Evolutionary conservation across 2,888 invertebrate genomes (phyloP).

Genomic region (Andrena minutula): DNA sequence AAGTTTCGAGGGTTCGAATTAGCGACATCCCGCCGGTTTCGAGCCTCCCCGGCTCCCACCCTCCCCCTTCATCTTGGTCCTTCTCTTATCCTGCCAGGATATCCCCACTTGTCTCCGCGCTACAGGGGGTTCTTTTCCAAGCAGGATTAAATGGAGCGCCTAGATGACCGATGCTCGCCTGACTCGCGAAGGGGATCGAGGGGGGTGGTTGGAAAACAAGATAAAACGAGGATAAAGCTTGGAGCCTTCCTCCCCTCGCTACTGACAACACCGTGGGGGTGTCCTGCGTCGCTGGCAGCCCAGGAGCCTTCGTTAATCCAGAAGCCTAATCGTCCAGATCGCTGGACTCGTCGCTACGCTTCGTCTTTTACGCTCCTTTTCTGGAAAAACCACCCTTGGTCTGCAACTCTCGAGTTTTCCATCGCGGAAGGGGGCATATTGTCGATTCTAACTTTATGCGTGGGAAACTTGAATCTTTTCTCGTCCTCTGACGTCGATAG

Average conservation of each 20-base stretch:
- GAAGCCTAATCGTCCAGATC: constrained; percentile 73
- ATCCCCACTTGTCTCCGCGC: constrained; percentile 79
- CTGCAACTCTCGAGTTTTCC: too few species aligned
- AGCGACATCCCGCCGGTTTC: constrained; percentile 77
- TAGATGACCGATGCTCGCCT: constrained; percentile 83
- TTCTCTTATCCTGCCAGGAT: constrained; percentile 79
- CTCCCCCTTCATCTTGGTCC: constrained; percentile 40
- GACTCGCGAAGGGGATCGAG: constrained; percentile 55
- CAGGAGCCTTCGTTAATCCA: constrained; percentile 73
- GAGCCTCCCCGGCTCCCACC: constrained; percentile 51
- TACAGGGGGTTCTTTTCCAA: constrained; percentile 80
- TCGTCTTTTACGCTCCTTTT: background rate
- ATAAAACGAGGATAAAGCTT: constrained; percentile 83
- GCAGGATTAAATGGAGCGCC: constrained; percentile 84
- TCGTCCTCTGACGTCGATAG: too few species aligned
- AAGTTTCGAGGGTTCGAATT: constrained; percentile 81
- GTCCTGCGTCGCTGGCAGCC: constrained; percentile 56
- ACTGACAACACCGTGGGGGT: constrained; percentile 45
- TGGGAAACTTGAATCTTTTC: too few species aligned
- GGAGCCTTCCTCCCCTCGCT: constrained; percentile 42
- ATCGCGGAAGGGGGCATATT: too few species aligned
- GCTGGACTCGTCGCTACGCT: constrained; percentile 52
- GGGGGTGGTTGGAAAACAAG: constrained; percentile 79
- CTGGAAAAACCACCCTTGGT: background rate
- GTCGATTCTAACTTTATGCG: too few species aligned